Evolutionary conservation across 2,797 vertebrate genomes (phyloP).

Genomic region (Hemibagrus guttatus): DNA sequence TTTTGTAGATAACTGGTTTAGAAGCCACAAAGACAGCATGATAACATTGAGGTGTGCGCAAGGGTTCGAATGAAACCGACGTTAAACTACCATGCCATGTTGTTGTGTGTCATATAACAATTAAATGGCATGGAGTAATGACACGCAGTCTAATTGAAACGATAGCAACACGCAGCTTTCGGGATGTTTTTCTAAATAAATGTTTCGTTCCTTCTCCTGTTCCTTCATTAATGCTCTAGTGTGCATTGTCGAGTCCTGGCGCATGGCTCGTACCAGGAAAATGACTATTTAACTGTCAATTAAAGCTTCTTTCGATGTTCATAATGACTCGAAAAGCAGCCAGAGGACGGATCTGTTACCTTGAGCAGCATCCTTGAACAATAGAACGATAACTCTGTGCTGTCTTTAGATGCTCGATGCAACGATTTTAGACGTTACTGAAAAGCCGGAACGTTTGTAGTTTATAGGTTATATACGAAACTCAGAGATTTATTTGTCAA

Average conservation of each 20-base stretch:
- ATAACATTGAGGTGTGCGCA: too few relatives aligned
- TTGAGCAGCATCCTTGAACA: not conserved
- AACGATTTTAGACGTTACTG: not conserved
- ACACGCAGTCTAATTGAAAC: not conserved
- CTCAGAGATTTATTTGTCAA: not conserved
- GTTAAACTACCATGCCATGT: not conserved
- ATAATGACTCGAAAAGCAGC: not conserved
- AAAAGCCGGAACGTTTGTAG: not conserved
- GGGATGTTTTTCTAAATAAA: not conserved
- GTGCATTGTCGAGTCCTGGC: not conserved
- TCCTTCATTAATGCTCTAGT: not conserved
- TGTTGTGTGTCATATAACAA: not conserved
- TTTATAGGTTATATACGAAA: not conserved
- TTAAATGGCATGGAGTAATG: not conserved
- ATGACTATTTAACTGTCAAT: not conserved
- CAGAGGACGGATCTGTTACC: not conserved
- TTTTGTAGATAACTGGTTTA: not conserved
- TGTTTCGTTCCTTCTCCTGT: not conserved
- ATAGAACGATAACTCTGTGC: not conserved
- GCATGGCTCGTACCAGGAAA: not conserved
- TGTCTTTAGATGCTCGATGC: too few relatives aligned
- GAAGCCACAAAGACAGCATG: not conserved
- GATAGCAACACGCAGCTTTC: not conserved
- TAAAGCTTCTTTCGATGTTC: not conserved
- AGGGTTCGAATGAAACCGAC: not conserved